Evolutionary conservation across 2,797 vertebrate species (phyloP), one percentile per base, ranked within the genome.

Genomic region (Knipowitschia caucasica): DNA sequence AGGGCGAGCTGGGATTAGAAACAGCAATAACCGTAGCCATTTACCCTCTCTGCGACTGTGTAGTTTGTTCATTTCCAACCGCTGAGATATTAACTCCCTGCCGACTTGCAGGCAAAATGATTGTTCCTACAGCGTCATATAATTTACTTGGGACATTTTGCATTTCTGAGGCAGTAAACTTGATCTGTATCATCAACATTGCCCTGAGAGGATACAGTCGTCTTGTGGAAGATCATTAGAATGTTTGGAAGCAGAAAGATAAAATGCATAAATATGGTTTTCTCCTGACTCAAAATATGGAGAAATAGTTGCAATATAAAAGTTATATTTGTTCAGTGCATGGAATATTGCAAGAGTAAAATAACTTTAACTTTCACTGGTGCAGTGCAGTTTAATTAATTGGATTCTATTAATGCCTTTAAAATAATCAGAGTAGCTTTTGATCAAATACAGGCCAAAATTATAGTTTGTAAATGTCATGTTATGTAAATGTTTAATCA

Each of bases 71-170:
- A 62, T 71, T 64, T 56, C 64, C 62, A 18, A 62, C 63, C 51
- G 39, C 53, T 68, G 68, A 71, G 61, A 77, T 65, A 77, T 69
- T 67, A 69, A 77, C 73, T 80, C 66, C 62, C 70, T 43, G 36
- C 53, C 54, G 61, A 73, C 40, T 31, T 56, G 17, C 53, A 67
- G 4, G 42, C 53, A 52, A 70, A 73, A 67, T 56, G 14, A 79
- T 82, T 5, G 67, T 75, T 73, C 69, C 54, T 58, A 49, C 14
- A 7, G 36, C 1, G 18, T 53, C 35, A 49, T 56, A 49, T 71
- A 64, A 75, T 78, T 73, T 68, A 75, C 64, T 69, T 56, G 25
- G 31, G 35, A 24, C 24, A 66, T 67, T 24, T 42, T 50, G 62
- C 68, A 44, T 76, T 55, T 62, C 61, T 64, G 35, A 62, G 25